Base-by-base conservation (phyloP, 1,140 invertebrate genomes). In the Neodiprion fabricii region DNA sequence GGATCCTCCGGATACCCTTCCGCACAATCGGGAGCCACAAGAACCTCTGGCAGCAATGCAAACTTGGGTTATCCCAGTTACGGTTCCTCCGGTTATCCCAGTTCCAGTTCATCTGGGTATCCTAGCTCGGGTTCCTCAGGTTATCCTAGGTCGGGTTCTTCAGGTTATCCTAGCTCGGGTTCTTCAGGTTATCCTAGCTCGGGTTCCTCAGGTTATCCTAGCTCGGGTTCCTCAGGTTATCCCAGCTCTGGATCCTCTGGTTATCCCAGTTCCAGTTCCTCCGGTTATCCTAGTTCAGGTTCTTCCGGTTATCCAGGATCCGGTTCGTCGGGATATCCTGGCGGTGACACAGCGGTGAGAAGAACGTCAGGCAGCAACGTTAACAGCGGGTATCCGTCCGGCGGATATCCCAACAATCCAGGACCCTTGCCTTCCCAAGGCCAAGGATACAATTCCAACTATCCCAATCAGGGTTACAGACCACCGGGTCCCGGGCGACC, bases 141-240 rank as follows among this genome's bases (percentile, higher is more conserved):
- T 47, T 77, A 72, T 74, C 78, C 67, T 5, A 69, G 21, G 73
- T 76, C 78, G 14, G 75, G 49, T 69, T 74, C 8, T 0, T 70
- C 61, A 8, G 74, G 67, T 23, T 69, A 69, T 47, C 67, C 67
- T 11, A 69, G 9, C 47, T 17, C 76, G 66, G 40, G 47, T 40
- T 71, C 72, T 28, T 77, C 76, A 11, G 77, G 80, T 11, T 80
- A 80, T 47, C 71, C 76, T 0, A 80, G n/a, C 48, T 48, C 72
- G 5, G 71, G 70, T 1, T 81, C 80, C 67, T 77, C 78, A 8
- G 48, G 71, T 65, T 11, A 61, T 70, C 21, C 61, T 28, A n/a
- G 49, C 12, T 74, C 77, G 0, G 67, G 7, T 9, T 67, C 71
- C 17, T 80, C 79, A 0, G 76, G 72, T 66, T 80, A 79, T 67